Evolutionary conservation across 2,797 vertebrate species (phyloP).

Genomic region (Anguilla marmorata): DNA sequence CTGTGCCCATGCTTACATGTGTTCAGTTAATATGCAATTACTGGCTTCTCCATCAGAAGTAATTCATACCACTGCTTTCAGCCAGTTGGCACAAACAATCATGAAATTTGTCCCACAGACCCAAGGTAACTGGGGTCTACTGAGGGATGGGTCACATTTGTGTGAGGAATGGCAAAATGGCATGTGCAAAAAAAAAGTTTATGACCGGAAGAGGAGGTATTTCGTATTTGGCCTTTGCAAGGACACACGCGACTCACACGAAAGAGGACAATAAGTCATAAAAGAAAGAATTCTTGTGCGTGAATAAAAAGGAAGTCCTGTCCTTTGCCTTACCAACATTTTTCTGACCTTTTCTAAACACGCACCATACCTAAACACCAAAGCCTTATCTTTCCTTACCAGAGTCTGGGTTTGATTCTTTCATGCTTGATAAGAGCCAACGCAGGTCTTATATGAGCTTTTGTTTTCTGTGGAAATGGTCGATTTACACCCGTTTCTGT

Average conservation of each 20-base stretch:
- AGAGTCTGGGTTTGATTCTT: not conserved
- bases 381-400: not conserved
- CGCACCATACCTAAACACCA: not conserved
- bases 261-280: not conserved
- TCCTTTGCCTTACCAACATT: not conserved
- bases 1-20: not conserved
- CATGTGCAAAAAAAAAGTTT: not conserved
- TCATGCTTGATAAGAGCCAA: not conserved
- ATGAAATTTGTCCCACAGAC: not conserved
- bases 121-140: not conserved
- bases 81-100: not conserved
- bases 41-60: not conserved
- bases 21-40: not conserved
- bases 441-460: not conserved
- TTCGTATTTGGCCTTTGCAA: not conserved
- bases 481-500: not conserved
- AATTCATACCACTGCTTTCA: not conserved
- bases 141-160: not conserved
- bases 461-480: not conserved
- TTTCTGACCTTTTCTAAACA: not conserved
- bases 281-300: not conserved
- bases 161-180: not conserved
- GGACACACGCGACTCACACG: not conserved
- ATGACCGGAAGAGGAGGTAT: not conserved
- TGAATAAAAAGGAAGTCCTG: not conserved